Base-by-base conservation (phyloP, 2,888 invertebrate species). In the Eupithecia inturbata region DNA sequence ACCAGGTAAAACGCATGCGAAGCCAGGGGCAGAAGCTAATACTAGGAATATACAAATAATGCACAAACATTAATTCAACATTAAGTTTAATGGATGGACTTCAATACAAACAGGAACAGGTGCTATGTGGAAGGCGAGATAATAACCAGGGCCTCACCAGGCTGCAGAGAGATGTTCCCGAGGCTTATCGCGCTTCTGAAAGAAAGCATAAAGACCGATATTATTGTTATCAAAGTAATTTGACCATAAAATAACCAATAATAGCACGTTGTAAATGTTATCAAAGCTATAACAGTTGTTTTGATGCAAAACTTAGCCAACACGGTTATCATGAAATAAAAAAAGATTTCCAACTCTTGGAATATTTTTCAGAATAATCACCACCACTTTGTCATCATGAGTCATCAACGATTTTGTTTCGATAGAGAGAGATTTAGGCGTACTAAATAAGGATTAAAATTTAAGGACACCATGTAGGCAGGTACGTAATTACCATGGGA, bases 81-180 rank as follows among this genome's bases (percentile, higher is more conserved):
- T 14, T 14, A 26, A 57, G 26, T 57, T 57, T 57, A 57, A n/a
- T 57, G 12, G 26, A 57, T 57, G 14, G 57, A 26, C 12, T 14
- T 57, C 57, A 22, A 26, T 57, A 57, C 26, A 26, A 10, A 19
- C 19, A 22, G 9, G n/a, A 53, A 3, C 22, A 53, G 49, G 7
- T n/a, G 9, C 63, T 68, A 73, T 68, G 82, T 77, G 0, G 87
- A 81, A 0, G 84, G 81, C 0, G 86, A 84, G 16, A 79, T 78
- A 1, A 90, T 74, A 0, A 89, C 82, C 7, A 91, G 36, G 0
- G 88, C 88, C 77, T 91, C 90, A 19, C 90, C 90, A 0, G 88
- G 77, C 63, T 79, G 81, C 3, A 91, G 82, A 2, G 80, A 82
- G 19, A 89, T 60, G 3, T 71, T 72, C 0, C 82, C 84, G 7